Conservation (phyloP, 2,113 vertebrate species). For the Chascanopsetta lugubris region DNA sequence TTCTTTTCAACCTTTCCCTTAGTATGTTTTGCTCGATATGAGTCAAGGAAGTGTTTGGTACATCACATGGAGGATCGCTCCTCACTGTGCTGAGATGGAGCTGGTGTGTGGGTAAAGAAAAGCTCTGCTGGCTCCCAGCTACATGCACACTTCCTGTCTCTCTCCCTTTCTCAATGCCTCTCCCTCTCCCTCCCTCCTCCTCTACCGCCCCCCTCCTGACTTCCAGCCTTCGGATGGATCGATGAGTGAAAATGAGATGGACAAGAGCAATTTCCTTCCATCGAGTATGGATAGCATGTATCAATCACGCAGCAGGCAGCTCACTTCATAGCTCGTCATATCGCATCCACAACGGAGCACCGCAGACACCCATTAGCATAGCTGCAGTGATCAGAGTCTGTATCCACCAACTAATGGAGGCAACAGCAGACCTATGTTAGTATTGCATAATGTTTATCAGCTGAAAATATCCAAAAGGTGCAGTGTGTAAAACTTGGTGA, state of each 20-base stretch:
- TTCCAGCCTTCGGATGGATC: constrained; percentile 55
- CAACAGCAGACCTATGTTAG: constrained; percentile 12
- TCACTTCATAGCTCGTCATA: constrained; percentile 23
- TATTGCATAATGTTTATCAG: constrained; percentile 20
- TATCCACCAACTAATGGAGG: constrained; percentile 22
- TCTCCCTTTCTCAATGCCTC: not conserved
- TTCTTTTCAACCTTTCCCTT: not conserved
- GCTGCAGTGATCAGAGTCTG: constrained; percentile 17
- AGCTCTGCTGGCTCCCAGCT: constrained; percentile 46
- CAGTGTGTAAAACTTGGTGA: no score
- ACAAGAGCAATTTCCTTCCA: constrained; percentile 72
- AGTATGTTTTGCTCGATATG: not conserved
- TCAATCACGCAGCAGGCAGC: constrained; percentile 55
- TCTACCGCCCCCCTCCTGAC: constrained; percentile 10
- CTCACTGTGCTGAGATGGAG: constrained; percentile 21
- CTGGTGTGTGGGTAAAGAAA: constrained; percentile 7
- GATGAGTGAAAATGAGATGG: constrained; percentile 74
- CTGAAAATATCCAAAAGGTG: no score
- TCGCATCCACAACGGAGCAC: constrained; percentile 9
- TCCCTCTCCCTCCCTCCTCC: not conserved
- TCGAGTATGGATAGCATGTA: constrained; percentile 35
- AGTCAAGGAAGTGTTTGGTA: not conserved
- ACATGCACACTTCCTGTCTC: constrained; percentile 4
- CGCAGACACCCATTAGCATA: constrained; percentile 19
- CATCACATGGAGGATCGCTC: not conserved